Evolutionary conservation across 1,140 invertebrate genomes (phyloP).

Genomic region (Colletes gigas): DNA sequence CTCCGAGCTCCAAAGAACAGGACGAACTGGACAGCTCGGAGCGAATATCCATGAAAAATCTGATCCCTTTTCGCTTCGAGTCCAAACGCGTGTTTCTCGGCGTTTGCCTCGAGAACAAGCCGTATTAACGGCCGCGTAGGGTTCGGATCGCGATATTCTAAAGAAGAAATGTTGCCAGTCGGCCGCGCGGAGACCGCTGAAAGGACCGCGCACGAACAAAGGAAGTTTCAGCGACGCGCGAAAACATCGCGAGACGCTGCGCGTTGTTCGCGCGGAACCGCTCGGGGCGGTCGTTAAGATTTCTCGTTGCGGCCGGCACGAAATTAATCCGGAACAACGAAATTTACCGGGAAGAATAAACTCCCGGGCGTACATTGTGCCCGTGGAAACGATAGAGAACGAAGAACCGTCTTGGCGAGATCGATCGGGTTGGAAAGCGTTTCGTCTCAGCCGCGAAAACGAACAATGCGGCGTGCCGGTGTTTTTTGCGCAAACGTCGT

Average conservation of each 20-base stretch:
- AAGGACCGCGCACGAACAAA: not conserved
- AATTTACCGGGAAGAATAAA: constrained; percentile 37
- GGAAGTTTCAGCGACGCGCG: not conserved
- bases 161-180: not conserved
- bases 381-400: constrained; percentile 15
- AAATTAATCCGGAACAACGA: constrained; percentile 39
- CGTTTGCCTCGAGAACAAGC: too few relatives aligned
- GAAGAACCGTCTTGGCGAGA: constrained; percentile 26
- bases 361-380: not conserved
- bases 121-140: too few relatives aligned
- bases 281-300: constrained; percentile 15
- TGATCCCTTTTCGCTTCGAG: too few relatives aligned
- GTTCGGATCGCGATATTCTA: not conserved
- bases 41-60: too few relatives aligned
- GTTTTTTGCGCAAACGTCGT: constrained; percentile 63
- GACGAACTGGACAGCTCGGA: too few relatives aligned
- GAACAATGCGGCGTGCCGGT: constrained; percentile 40
- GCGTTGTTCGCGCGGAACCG: constrained; percentile 3
- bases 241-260: not conserved
- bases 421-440: constrained; percentile 15
- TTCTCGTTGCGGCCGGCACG: constrained; percentile 10
- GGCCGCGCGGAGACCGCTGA: not conserved
- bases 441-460: not conserved
- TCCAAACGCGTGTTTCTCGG: too few relatives aligned
- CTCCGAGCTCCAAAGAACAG: too few relatives aligned